Conservation (phyloP, 1,140 invertebrate species). For the Fragariocoptes setiger region DNA sequence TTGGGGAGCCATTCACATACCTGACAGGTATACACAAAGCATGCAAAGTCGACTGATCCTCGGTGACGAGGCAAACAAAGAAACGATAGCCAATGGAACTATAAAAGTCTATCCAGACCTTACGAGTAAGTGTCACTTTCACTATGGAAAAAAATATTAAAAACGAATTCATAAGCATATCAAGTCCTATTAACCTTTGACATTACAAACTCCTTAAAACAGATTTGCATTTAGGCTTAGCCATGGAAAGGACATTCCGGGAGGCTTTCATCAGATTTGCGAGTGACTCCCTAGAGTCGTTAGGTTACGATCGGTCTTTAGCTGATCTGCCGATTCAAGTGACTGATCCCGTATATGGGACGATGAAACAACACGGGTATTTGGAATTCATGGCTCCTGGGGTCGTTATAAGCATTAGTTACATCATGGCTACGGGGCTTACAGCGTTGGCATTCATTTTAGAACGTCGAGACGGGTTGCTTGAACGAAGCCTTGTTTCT, state of each 20-base stretch:
- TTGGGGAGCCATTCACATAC: slow-evolving; percentile 8
- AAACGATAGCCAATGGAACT: slow-evolving; percentile 43
- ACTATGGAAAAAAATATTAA: too few species aligned
- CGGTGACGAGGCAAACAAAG: slow-evolving; percentile 32
- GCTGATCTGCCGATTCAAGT: slow-evolving; percentile 23
- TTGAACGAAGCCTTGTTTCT: slow-evolving; percentile 38
- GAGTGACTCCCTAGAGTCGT: slow-evolving; percentile 29
- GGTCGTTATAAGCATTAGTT: slow-evolving; percentile 66
- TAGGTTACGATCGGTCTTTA: slow-evolving; percentile 38
- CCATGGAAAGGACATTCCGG: slow-evolving; percentile 33
- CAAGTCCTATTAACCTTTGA: too few species aligned
- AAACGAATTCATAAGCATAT: too few species aligned
- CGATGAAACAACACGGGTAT: slow-evolving; percentile 40
- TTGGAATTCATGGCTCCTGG: slow-evolving; percentile 82
- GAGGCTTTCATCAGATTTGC: slow-evolving; percentile 43
- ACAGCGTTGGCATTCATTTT: slow-evolving; percentile 68
- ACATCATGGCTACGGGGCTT: slow-evolving; percentile 71
- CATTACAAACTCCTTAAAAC: too few species aligned
- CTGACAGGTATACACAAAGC: not conserved
- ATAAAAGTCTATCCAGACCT: slow-evolving; percentile 56
- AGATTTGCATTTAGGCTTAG: slow-evolving; percentile 17
- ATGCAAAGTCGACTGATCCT: slow-evolving; percentile 23
- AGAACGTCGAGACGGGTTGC: slow-evolving; percentile 55
- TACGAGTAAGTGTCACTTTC: slow-evolving; percentile 43
- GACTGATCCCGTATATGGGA: slow-evolving; percentile 56